These are phyloP conservation scores for Hesperia comma DNA, from an alignment of 2,888 invertebrate species.

Conservation along the genomic window DNA sequence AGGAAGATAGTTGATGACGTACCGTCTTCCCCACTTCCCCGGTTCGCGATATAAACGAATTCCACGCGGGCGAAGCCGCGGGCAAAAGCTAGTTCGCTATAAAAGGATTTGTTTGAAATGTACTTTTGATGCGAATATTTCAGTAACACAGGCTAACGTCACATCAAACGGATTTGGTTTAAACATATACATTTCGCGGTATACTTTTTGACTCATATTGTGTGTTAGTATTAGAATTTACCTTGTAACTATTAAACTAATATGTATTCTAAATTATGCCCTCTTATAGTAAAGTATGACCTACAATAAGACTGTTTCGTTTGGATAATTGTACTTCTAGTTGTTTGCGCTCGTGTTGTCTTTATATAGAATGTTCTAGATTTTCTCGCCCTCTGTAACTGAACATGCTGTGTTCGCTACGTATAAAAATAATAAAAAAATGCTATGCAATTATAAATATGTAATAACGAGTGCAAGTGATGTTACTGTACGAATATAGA, in stretches of 20 bases:
- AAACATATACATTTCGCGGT: background rate
- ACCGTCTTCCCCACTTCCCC: too few relatives aligned
- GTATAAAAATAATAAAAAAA: slow-evolving; percentile 48
- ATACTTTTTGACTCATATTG: slow-evolving; percentile 17
- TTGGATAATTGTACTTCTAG: slow-evolving; percentile 25
- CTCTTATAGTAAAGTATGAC: slow-evolving; percentile 20
- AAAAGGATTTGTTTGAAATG: too few relatives aligned
- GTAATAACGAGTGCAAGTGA: slow-evolving; percentile 66
- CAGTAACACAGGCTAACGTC: background rate
- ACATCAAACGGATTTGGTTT: background rate
- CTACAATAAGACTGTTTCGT: slow-evolving; percentile 36
- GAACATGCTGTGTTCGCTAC: slow-evolving; percentile 43
- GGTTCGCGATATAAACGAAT: too few relatives aligned
- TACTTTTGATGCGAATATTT: too few relatives aligned
- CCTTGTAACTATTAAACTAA: slow-evolving; percentile 18
- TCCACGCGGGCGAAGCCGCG: too few relatives aligned
- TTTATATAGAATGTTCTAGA: slow-evolving; percentile 18
- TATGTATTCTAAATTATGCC: slow-evolving; percentile 16
- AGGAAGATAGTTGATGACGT: too few relatives aligned
- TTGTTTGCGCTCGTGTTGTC: slow-evolving; percentile 24
- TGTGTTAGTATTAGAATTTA: slow-evolving; percentile 14
- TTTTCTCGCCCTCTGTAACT: slow-evolving; percentile 6
- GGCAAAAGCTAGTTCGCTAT: too few relatives aligned
- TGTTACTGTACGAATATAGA: slow-evolving; percentile 57
- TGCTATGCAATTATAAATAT: slow-evolving; percentile 54